phyloP scores from a whole-genome alignment of 2,113 vertebrate genomes.

The Microcebus ravelobensis region DNA sequence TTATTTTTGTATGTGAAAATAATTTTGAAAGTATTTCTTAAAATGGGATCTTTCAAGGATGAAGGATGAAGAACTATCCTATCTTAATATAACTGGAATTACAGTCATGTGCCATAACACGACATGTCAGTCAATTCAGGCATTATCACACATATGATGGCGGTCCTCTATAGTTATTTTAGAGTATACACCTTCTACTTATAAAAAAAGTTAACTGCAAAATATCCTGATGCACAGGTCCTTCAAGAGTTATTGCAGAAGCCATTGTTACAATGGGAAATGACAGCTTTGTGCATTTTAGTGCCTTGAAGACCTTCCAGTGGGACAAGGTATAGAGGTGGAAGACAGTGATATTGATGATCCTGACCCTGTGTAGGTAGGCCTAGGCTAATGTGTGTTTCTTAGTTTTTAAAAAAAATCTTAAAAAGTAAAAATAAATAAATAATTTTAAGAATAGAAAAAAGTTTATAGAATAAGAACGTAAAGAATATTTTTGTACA shows the following conservation, averaged over 20 bases:
- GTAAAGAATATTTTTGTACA: background rate
- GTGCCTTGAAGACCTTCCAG: background rate
- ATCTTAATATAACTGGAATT: constrained; percentile 8
- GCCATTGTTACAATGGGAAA: background rate
- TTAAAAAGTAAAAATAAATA: background rate
- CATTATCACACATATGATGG: background rate
- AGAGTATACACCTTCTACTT: background rate
- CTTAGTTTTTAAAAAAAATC: background rate
- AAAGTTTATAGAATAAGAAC: background rate
- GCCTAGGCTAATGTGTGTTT: background rate
- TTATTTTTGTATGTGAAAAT: background rate
- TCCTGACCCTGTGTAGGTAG: background rate
- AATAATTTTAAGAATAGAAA: background rate
- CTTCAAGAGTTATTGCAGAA: background rate
- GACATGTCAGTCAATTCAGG: background rate
- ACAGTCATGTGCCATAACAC: background rate
- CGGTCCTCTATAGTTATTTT: background rate
- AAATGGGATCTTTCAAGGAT: background rate
- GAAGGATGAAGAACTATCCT: background rate
- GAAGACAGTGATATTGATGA: background rate
- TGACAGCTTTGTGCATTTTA: background rate
- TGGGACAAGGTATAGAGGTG: background rate
- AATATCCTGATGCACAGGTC: background rate
- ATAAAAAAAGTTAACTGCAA: background rate
- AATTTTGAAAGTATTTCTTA: background rate